Evolutionary conservation across 1,140 invertebrate species (phyloP).

Genomic region (Lordiphosa collinella): DNA sequence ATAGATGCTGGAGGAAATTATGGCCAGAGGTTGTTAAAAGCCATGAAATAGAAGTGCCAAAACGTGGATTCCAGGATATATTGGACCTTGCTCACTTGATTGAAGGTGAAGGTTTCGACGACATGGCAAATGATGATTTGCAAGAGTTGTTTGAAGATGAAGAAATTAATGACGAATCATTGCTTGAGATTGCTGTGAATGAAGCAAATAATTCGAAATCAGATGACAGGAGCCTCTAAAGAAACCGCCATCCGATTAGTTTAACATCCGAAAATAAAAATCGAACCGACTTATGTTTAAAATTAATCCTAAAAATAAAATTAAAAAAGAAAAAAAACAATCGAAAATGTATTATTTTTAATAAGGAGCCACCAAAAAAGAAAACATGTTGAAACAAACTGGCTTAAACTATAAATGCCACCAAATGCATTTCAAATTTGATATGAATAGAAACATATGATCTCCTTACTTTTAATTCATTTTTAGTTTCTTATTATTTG

Average conservation of each 20-base stretch:
- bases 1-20: slow-evolving; percentile 37
- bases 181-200: slow-evolving; percentile 30
- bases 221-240: too few species aligned
- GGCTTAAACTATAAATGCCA: too few species aligned
- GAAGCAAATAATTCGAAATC: slow-evolving; percentile 22
- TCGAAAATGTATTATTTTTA: slow-evolving; percentile 10
- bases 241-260: slow-evolving; percentile 19
- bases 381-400: slow-evolving; percentile 5
- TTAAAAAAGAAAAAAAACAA: slow-evolving; percentile 8
- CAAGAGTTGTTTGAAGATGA: slow-evolving; percentile 32
- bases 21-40: slow-evolving; percentile 30
- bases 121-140: slow-evolving; percentile 21
- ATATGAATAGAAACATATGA: slow-evolving; percentile 7
- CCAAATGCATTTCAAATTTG: too few species aligned
- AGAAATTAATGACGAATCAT: slow-evolving; percentile 17
- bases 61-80: slow-evolving; percentile 33
- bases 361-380: slow-evolving; percentile 8
- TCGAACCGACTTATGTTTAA: background rate
- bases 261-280: background rate
- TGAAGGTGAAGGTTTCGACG: slow-evolving; percentile 45
- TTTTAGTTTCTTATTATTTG: too few species aligned
- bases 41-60: slow-evolving; percentile 19
- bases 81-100: slow-evolving; percentile 25
- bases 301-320: slow-evolving; percentile 10
- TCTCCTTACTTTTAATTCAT: slow-evolving; percentile 10